These are phyloP conservation scores for Taeniopygia guttata DNA, from an alignment of 2,797 vertebrate species.

Conservation along the genomic window DNA sequence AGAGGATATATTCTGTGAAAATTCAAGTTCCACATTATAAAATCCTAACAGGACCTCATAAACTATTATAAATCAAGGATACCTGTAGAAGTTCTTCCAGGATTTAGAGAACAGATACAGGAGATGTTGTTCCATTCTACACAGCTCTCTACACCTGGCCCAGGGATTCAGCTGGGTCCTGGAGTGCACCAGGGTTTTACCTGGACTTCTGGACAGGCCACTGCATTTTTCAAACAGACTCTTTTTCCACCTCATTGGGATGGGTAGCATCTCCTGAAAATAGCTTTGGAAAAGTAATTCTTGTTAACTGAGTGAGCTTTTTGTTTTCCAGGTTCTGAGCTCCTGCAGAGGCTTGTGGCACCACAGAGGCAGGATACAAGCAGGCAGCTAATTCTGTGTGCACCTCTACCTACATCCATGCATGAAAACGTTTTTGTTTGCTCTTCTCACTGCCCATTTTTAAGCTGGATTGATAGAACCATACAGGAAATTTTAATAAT, in stretches of 20 bases:
- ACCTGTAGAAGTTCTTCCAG: not conserved
- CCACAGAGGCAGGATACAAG: not conserved
- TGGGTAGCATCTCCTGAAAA: not conserved
- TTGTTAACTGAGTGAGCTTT: not conserved
- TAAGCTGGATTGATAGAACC: not conserved
- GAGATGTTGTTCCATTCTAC: not conserved
- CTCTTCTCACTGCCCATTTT: not conserved
- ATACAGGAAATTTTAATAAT: not conserved
- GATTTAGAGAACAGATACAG: not conserved
- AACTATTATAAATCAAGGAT: not conserved
- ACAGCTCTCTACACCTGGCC: not conserved
- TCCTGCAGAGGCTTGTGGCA: not conserved
- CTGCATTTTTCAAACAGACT: not conserved
- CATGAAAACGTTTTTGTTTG: not conserved
- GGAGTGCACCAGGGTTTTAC: not conserved
- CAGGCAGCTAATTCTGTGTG: not conserved
- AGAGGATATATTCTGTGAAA: not conserved
- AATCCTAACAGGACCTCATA: not conserved
- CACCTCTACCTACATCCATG: not conserved
- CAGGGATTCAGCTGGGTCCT: not conserved
- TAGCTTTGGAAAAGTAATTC: not conserved
- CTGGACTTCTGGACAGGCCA: not conserved
- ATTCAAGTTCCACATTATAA: not conserved
- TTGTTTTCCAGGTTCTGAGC: not conserved
- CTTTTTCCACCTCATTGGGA: not conserved